phyloP scores from a whole-genome alignment of 2,113 vertebrate species.

The Micronisus gabar region DNA sequence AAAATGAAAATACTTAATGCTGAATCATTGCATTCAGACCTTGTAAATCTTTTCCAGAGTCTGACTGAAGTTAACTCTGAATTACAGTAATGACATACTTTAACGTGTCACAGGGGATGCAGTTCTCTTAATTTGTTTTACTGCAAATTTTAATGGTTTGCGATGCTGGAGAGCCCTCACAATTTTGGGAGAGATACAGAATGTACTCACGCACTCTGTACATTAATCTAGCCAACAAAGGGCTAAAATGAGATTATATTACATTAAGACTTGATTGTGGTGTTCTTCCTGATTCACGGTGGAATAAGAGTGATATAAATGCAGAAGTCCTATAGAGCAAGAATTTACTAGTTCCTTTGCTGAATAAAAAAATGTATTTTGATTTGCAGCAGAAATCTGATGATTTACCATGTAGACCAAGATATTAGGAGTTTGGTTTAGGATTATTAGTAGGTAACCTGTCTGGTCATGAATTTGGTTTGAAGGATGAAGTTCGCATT shows the following conservation, averaged over 20 bases:
- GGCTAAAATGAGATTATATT: background rate
- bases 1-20: background rate
- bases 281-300: background rate
- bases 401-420: background rate
- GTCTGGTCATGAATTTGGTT: background rate
- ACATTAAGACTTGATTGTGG: background rate
- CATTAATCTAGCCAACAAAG: background rate
- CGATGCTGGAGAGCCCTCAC: background rate
- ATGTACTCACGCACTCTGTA: fast-evolving
- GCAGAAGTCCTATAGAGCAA: background rate
- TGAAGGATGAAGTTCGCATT: background rate
- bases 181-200: background rate
- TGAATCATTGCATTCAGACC: background rate
- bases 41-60: background rate
- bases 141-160: background rate
- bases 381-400: background rate
- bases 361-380: background rate
- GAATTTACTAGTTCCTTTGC: background rate
- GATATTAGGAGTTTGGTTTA: background rate
- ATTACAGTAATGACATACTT: background rate
- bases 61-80: background rate
- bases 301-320: background rate
- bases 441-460: background rate
- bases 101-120: background rate
- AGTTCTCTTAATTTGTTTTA: background rate